Evolutionary conservation across 2,888 invertebrate species (phyloP).

Genomic region (Diarsia mendica): DNA sequence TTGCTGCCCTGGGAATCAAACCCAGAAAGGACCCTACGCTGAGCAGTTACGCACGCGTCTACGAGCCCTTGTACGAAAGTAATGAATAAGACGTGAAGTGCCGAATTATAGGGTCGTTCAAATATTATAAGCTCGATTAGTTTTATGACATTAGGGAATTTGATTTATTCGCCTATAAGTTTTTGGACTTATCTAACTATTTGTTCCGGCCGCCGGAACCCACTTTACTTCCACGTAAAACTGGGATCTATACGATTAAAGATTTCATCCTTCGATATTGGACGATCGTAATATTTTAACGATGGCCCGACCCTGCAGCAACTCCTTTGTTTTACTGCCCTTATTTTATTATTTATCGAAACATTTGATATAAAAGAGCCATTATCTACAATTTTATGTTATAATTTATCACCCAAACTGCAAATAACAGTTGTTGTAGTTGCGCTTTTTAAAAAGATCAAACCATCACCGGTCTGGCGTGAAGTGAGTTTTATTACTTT

Average conservation of each 20-base stretch:
- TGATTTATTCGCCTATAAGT: constrained; percentile 79
- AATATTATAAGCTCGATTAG: constrained; percentile 76
- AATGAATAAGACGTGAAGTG: constrained; percentile 55
- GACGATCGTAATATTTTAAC: constrained; percentile 89
- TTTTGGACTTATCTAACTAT: constrained; percentile 78
- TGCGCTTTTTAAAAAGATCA: constrained; percentile 55
- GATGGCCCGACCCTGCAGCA: constrained; percentile 79
- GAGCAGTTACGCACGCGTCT: not conserved
- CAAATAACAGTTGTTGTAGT: constrained; percentile 68
- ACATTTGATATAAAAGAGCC: constrained; percentile 85
- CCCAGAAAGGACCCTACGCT: not conserved
- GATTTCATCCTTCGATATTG: constrained; percentile 87
- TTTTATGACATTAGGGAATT: constrained; percentile 74
- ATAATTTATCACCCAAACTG: constrained; percentile 79
- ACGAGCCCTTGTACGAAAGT: not conserved
- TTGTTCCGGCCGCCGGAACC: constrained; percentile 74
- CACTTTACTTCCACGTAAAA: constrained; percentile 81
- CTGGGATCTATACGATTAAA: constrained; percentile 84
- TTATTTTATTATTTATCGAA: constrained; percentile 89
- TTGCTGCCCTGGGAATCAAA: not conserved
- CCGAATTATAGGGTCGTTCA: constrained; percentile 64
- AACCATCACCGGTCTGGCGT: not conserved
- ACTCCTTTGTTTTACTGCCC: constrained; percentile 86
- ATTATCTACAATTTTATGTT: constrained; percentile 85
- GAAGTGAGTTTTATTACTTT: constrained; percentile 1